Evolutionary conservation across 1,140 invertebrate species (phyloP), one percentile per base, ranked within the genome.

Genomic region (Eurytemora carolleeae): DNA sequence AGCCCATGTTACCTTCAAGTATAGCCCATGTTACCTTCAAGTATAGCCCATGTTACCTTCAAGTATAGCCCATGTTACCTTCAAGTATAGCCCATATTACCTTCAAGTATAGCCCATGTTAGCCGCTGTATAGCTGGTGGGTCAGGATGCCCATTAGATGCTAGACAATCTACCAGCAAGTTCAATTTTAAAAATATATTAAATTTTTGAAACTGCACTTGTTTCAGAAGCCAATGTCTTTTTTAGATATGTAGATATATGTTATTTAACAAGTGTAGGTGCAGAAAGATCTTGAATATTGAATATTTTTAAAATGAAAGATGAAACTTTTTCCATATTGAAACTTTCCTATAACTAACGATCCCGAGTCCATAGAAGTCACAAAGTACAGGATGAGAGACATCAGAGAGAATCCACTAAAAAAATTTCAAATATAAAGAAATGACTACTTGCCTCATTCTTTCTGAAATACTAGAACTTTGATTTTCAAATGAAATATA

Each of bases 361-460:
- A 62, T 58, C 60, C 60, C 15, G 60, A 62, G 54, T 62, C 60
- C 22, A 23, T 58, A 20, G 60, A 62, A 18, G 60, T 62, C 60
- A 62, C 60, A 57, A 62, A 62, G 24, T 62, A 62, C 2, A 62
- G 54, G 12, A 62, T 25, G 15, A 62, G 24, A 3, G 19, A 52
- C 53, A 56, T 1, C 3, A 62, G 53, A 24, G 53, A 26, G 25
- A 62, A 57, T n/a, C 57, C 25, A 31, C 44, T 58, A 19, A 62
- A 44, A 44, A 44, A 44, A 44, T 44, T 44, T n/a, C n/a, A n/a
- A n/a, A n/a, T n/a, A n/a, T n/a, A n/a, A n/a, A n/a, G n/a, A n/a
- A n/a, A n/a, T n/a, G n/a, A n/a, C n/a, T n/a, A n/a, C n/a, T n/a
- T n/a, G n/a, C n/a, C n/a, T n/a, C n/a, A n/a, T n/a, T n/a, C n/a